phyloP scores from a whole-genome alignment of 2,888 invertebrate species.

The Bimastos eiseni region DNA sequence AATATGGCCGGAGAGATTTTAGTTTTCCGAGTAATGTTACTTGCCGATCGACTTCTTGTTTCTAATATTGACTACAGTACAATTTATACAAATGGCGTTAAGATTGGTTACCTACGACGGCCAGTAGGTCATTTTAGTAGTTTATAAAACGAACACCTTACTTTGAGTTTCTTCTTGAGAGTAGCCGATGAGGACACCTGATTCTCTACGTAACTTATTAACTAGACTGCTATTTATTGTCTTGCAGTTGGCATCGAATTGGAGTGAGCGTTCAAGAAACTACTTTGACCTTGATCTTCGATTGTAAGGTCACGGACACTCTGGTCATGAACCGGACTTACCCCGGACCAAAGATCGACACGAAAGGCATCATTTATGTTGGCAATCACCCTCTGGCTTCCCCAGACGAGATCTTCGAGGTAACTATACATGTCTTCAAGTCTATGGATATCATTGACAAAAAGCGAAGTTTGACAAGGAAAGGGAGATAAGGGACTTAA shows the following conservation, averaged over 20 bases:
- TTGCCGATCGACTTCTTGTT: too few species aligned
- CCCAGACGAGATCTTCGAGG: constrained; percentile 29
- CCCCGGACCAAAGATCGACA: constrained; percentile 27
- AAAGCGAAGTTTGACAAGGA: background rate
- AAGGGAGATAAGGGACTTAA: background rate
- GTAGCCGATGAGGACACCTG: background rate
- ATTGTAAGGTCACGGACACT: constrained; percentile 35
- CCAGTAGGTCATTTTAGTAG: too few species aligned
- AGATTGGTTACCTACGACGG: too few species aligned
- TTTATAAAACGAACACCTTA: too few species aligned
- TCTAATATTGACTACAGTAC: too few species aligned
- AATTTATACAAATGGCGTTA: too few species aligned
- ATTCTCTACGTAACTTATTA: background rate
- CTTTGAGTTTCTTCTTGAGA: background rate
- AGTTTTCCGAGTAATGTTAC: too few species aligned
- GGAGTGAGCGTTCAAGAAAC: constrained; percentile 38
- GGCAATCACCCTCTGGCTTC: constrained; percentile 32
- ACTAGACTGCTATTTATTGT: background rate
- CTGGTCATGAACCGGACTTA: constrained; percentile 31
- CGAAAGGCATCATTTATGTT: constrained; percentile 35
- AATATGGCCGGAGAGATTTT: too few species aligned
- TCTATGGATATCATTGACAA: background rate
- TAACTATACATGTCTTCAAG: background rate
- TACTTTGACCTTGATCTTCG: constrained; percentile 34
- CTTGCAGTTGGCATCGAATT: constrained; percentile 40